Conservation (phyloP, 1,140 invertebrate species). For the Calephelis nemesis region DNA sequence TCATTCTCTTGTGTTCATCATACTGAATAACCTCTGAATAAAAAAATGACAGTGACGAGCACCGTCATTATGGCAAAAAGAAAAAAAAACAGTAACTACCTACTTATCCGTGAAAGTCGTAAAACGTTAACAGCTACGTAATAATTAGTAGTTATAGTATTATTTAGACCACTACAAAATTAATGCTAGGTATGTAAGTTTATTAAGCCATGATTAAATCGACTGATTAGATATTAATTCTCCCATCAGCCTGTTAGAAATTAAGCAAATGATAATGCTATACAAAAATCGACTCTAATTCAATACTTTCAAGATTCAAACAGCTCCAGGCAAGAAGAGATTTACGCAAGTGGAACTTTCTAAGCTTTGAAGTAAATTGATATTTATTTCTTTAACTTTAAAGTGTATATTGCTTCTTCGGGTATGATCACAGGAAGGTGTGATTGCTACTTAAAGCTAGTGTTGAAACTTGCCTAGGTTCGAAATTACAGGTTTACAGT, state of each 20-base stretch:
- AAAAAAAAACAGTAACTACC: too few species aligned
- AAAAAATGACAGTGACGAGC: too few species aligned
- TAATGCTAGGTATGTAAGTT: constrained; percentile 20
- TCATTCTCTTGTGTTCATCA: too few species aligned
- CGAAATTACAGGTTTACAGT: constrained; percentile 3
- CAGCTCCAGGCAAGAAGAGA: not conserved
- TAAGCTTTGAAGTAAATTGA: constrained; percentile 16
- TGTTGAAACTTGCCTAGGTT: constrained; percentile 2
- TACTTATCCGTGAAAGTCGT: too few species aligned
- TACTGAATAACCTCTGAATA: too few species aligned
- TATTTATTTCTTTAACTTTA: constrained; percentile 15
- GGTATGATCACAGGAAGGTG: not conserved
- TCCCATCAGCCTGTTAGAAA: constrained; percentile 37
- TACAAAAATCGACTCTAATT: constrained; percentile 26
- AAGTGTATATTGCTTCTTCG: not conserved
- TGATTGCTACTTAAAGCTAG: constrained; percentile 7
- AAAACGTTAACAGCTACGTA: too few species aligned
- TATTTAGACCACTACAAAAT: constrained; percentile 3
- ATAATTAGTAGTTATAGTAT: not conserved
- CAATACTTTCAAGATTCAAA: not conserved
- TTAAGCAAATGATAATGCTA: constrained; percentile 30
- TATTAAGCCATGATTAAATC: constrained; percentile 44
- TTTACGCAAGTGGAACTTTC: not conserved
- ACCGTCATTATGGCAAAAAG: too few species aligned
- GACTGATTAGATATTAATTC: constrained; percentile 52